Evolutionary conservation across 1,140 invertebrate genomes (phyloP).

Genomic region (Lordiphosa stackelbergi): DNA sequence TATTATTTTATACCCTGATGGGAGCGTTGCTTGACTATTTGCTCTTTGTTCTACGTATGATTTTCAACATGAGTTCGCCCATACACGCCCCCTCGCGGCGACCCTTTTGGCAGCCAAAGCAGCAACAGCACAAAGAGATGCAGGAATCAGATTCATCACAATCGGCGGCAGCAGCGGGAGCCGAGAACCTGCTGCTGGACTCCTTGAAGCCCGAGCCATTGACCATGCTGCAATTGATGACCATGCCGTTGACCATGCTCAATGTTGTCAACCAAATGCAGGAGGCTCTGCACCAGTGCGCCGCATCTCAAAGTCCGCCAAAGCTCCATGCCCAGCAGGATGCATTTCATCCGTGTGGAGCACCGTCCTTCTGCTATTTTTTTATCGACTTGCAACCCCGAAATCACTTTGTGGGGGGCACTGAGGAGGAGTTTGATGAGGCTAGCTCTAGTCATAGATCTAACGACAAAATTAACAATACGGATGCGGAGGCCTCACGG

Average conservation of each 20-base stretch:
- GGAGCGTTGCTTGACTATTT: slow-evolving; percentile 53
- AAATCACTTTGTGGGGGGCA: slow-evolving; percentile 23
- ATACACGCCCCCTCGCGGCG: slow-evolving; percentile 46
- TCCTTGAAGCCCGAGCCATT: slow-evolving; percentile 42
- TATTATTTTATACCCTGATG: slow-evolving; percentile 45
- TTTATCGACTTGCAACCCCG: slow-evolving; percentile 54
- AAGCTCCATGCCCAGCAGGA: slow-evolving; percentile 29
- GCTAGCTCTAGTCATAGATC: slow-evolving; percentile 30
- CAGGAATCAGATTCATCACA: slow-evolving; percentile 33
- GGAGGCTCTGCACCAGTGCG: slow-evolving; percentile 43
- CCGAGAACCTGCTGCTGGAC: slow-evolving; percentile 30
- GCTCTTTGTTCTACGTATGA: slow-evolving; percentile 48
- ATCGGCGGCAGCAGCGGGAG: slow-evolving; percentile 14
- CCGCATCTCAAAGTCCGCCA: slow-evolving; percentile 34
- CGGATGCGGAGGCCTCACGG: slow-evolving; percentile 7
- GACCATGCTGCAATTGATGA: slow-evolving; percentile 48
- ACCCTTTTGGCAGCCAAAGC: slow-evolving; percentile 29
- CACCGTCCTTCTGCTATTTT: slow-evolving; percentile 52
- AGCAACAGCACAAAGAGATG: slow-evolving; percentile 8
- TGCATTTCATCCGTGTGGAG: slow-evolving; percentile 26
- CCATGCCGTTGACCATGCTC: slow-evolving; percentile 44
- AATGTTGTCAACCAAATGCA: slow-evolving; percentile 47
- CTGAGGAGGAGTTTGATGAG: slow-evolving; percentile 25
- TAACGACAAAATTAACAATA: slow-evolving; percentile 36
- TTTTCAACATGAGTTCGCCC: slow-evolving; percentile 56